Base-by-base conservation (phyloP, 2,113 vertebrate species). In the Hippocampus abdominalis region DNA sequence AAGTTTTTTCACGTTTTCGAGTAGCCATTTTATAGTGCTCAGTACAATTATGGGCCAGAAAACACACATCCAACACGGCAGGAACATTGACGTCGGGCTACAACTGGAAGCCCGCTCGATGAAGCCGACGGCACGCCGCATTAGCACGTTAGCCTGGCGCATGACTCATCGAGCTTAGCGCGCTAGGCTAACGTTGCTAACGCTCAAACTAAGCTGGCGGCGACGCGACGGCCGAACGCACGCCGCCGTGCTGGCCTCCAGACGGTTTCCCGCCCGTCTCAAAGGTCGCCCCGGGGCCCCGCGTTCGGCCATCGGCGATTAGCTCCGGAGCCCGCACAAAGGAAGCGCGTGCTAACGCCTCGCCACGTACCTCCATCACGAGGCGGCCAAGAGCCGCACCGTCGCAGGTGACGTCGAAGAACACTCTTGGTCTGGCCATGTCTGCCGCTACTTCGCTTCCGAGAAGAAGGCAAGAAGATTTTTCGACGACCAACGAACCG, bases 321-420 rank as follows among this genome's bases (percentile, higher is more conserved):
- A 25, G 25, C 23, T 25, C 11, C 10, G 12, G 54, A 57, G 25
- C 54, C 25, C 15, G 15, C 63, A 64, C 63, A 64, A 64, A 64
- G 63, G 42, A 44, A 56, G 48, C 48, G 12, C 49, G 32, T 23
- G 21, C 32, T 23, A n/a, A 23, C 29, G 2, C 32, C 20, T 21
- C 20, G 2, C 4, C 32, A 12, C 2, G 83, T 89, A 94, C 94
- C 94, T 94, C 92, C 77, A 95, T 93, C 46, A 91, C 63, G 1
- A 95, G 21, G 42, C 91, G 90, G 32, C 94, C 94, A 0, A 81
- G 0, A 0, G 76, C 1, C 0, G 0, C 0, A 1, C 46, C 70
- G 0, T n/a, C 0, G 1, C 63, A 15, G 48, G 54, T 0, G 67
- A 94, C 15, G 0, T 94, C 93, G 74, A 95, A 95, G 82, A 83